Evolutionary conservation across 37 sponge, comb jelly and placozoan genomes (phyloP), one percentile per base, ranked within the genome.

Genomic region (Diacarnus erythraeanus): DNA sequence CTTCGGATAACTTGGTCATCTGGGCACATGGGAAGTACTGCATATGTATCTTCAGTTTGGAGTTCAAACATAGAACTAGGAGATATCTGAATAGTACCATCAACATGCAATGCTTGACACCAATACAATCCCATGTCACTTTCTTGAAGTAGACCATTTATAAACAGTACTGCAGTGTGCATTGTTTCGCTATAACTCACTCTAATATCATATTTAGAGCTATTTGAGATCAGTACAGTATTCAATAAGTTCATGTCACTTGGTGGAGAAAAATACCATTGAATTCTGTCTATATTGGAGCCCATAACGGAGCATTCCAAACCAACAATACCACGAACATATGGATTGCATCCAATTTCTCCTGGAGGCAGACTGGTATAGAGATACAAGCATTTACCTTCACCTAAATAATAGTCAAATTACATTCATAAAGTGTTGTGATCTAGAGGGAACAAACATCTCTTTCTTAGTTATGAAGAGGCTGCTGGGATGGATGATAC

Each of bases 301-400:
- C 77, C 77, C 0, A 26, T 37, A 26, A 61, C 39, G 1, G 39
- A 25, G 27, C 77, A 77, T 29, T 61, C 77, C 25, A 77, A 41
- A 12, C 34, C 64, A 5, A 77, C 18, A 17, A 27, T 26, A n/a
- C 35, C 20, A 59, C 61, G 60, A 31, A 61, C 38, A 59, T 77
- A 77, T 33, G 77, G 77, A 61, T 77, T 77, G 40, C 77, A 77
- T n/a, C 38, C 77, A 12, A 77, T 36, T 39, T 63, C 64, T n/a
- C n/a, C 42, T 10, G 77, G 77, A n/a, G 77, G 77, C 43, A 57
- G 77, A n/a, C 39, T 39, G n/a, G 61, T 61, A 64, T 61, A 77
- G 26, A 38, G 5, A 26, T 77, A 77, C 0, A 34, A 1, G 21
- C 57, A 65, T 35, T 47, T 12, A 47, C 10, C 5, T n/a, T n/a